Percentiles rank a stretch among this genome's conserved stretches.
These are phyloP conservation scores for Aphidius colemani DNA, from an alignment of 2,888 invertebrate genomes.

Conservation along the genomic window DNA sequence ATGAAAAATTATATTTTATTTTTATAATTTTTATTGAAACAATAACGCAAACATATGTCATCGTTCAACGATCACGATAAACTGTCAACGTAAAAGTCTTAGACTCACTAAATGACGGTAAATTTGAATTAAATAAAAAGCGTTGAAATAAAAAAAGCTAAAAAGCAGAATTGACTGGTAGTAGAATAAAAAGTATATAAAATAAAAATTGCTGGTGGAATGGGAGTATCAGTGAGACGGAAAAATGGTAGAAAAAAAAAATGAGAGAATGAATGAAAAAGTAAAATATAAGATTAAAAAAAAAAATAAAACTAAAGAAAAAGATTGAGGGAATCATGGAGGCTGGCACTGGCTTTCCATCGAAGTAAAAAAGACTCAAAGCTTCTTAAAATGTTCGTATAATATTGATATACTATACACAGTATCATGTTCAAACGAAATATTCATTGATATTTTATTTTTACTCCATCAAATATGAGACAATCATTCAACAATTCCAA, in stretches of 20 bases:
- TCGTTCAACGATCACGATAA: background rate
- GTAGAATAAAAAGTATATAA: constrained; percentile 25
- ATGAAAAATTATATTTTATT: no score
- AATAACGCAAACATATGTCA: no score
- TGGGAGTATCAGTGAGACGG: constrained; percentile 25
- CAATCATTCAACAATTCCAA: background rate
- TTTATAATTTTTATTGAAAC: no score
- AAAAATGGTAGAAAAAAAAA: constrained; percentile 29
- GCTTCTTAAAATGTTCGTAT: constrained; percentile 44
- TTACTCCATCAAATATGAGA: background rate
- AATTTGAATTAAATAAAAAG: constrained; percentile 22
- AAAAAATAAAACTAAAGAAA: constrained; percentile 30
- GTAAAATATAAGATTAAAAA: constrained; percentile 18
- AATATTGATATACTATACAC: constrained; percentile 33
- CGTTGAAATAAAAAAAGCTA: constrained; percentile 19
- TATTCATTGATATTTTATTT: constrained; percentile 9
- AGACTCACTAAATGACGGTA: constrained; percentile 52
- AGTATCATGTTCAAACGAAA: constrained; percentile 15
- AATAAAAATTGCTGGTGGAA: constrained; percentile 26
- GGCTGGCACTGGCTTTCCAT: constrained; percentile 38
- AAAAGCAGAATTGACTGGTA: constrained; percentile 25
- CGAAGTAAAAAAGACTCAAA: constrained; percentile 35
- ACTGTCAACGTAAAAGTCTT: constrained; percentile 49
- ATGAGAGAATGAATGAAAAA: constrained; percentile 13
- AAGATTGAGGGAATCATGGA: constrained; percentile 37